Conservation (phyloP, 2,797 vertebrate species). For the Xenopus petersii region DNA sequence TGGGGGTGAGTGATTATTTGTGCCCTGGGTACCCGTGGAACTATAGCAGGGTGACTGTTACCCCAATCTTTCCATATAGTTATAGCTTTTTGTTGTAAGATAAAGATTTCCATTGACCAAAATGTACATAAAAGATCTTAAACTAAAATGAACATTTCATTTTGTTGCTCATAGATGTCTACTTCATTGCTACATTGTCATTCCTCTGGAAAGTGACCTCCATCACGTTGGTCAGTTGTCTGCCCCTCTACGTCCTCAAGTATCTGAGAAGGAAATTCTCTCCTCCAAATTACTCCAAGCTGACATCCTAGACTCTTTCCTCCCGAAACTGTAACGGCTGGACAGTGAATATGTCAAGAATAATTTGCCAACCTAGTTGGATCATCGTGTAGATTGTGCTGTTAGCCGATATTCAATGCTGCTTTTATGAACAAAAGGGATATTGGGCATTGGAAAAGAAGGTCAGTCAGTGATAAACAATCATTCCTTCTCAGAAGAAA, state of each 20-base stretch:
- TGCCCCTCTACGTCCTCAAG: slow-evolving; percentile 96
- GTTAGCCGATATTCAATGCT: not conserved
- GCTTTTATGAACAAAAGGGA: slow-evolving; percentile 28
- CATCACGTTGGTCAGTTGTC: slow-evolving; percentile 96
- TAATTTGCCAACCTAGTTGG: slow-evolving; percentile 49
- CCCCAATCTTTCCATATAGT: too few species aligned
- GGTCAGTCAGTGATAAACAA: not conserved
- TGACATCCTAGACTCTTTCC: slow-evolving; percentile 73
- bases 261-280: slow-evolving; percentile 94
- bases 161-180: slow-evolving; percentile 74
- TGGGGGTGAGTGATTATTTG: too few species aligned
- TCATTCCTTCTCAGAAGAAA: slow-evolving; percentile 3
- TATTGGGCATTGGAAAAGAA: slow-evolving; percentile 5
- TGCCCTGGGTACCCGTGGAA: too few species aligned
- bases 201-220: slow-evolving; percentile 97
- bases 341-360: not conserved
- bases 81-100: too few species aligned
- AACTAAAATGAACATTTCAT: not conserved
- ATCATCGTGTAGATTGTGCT: slow-evolving; percentile 27
- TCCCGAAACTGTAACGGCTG: not conserved
- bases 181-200: slow-evolving; percentile 91
- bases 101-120: too few species aligned
- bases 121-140: too few species aligned
- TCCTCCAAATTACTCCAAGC: slow-evolving; percentile 95
- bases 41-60: too few species aligned